A percentile compares a stretch with the other conserved stretches of the same genome.
Evolutionary conservation across 2,888 invertebrate species (phyloP).

Genomic region (Cybosia mesomella): DNA sequence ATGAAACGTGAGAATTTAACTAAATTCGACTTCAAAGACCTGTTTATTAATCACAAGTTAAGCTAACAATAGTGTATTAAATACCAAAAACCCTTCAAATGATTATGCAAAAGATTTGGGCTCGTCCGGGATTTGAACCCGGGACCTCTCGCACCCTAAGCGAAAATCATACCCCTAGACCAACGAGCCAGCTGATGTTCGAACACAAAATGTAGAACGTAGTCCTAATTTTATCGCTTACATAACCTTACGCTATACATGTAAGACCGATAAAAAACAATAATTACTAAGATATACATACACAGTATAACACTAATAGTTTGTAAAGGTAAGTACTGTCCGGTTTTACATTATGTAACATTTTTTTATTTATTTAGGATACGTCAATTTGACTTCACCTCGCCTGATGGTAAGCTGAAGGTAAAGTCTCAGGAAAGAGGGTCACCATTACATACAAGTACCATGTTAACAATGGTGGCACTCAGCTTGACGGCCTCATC

Average conservation of each 20-base stretch:
- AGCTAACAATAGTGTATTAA: not conserved
- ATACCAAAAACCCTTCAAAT: not conserved
- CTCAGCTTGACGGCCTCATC: too few species aligned
- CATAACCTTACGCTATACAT: constrained; percentile 33
- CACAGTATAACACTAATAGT: not conserved
- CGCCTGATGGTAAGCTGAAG: too few species aligned
- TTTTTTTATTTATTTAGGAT: too few species aligned
- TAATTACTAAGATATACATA: not conserved
- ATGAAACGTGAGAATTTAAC: too few species aligned
- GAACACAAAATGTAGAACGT: not conserved
- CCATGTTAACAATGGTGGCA: too few species aligned
- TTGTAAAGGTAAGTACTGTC: not conserved
- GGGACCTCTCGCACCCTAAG: constrained; percentile 87
- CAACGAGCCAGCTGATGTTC: constrained; percentile 69
- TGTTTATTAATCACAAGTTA: too few species aligned
- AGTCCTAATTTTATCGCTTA: not conserved
- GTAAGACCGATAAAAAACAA: not conserved
- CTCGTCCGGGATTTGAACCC: constrained; percentile 87
- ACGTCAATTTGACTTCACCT: too few species aligned
- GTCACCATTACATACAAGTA: too few species aligned
- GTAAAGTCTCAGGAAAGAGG: too few species aligned
- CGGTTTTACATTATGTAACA: too few species aligned
- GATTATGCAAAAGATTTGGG: constrained; percentile 56
- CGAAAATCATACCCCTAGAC: constrained; percentile 86
- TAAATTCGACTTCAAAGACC: too few species aligned